Evolutionary conservation across 2,888 invertebrate species (phyloP).

Genomic region (Chromoteleia sp.): DNA sequence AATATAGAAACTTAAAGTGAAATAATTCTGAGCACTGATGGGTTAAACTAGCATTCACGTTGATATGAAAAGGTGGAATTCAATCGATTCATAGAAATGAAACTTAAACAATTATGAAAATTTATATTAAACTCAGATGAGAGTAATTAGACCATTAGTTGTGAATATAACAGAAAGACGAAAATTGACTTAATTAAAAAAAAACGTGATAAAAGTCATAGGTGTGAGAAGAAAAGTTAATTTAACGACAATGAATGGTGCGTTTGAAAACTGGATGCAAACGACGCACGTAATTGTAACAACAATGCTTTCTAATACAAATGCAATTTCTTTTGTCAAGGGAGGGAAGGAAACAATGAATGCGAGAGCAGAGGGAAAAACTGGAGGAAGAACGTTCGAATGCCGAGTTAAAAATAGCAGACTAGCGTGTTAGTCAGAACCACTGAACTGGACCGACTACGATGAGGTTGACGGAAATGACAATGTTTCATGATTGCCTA

Average conservation of each 20-base stretch:
- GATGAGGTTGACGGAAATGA: slow-evolving; percentile 49
- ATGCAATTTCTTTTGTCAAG: slow-evolving; percentile 32
- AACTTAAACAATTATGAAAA: slow-evolving; percentile 14
- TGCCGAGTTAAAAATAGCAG: slow-evolving; percentile 56
- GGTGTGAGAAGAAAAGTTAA: slow-evolving; percentile 23
- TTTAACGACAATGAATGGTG: slow-evolving; percentile 2
- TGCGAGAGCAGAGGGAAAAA: slow-evolving; percentile 34
- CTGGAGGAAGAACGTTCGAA: slow-evolving; percentile 55
- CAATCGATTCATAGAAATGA: slow-evolving; percentile 13
- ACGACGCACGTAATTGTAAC: slow-evolving; percentile 25
- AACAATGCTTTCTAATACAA: slow-evolving; percentile 29
- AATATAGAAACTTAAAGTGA: too few species aligned
- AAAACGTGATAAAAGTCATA: slow-evolving; percentile 14
- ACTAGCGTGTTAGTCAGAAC: slow-evolving; percentile 45
- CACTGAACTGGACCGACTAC: slow-evolving; percentile 52
- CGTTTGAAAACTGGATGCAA: slow-evolving; percentile 7
- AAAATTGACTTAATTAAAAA: slow-evolving; percentile 4
- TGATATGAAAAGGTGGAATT: slow-evolving; percentile 12
- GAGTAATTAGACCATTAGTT: slow-evolving; percentile 11
- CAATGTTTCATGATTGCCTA: slow-evolving; percentile 51
- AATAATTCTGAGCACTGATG: too few species aligned
- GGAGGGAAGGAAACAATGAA: slow-evolving; percentile 31
- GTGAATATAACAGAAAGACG: not conserved
- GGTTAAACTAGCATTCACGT: slow-evolving; percentile 1
- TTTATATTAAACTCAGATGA: slow-evolving; percentile 10